Evolutionary conservation across 2,113 vertebrate species (phyloP), one percentile per base, ranked within the genome.

Genomic region (Promerops cafer): DNA sequence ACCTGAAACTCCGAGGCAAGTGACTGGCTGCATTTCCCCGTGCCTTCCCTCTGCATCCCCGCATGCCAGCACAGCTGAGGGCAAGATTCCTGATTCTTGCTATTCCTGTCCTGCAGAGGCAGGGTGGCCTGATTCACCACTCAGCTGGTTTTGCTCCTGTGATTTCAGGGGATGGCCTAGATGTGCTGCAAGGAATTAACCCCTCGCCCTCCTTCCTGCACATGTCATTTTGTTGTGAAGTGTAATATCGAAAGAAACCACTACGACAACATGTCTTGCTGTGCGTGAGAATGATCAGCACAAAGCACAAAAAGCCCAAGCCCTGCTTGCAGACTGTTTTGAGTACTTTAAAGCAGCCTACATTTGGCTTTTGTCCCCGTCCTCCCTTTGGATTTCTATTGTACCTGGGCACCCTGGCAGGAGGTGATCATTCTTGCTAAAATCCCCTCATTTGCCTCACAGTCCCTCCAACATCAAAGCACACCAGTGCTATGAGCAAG

Each of bases 131-230:
- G 81, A 87, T 75, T 89, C 92, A 91, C 70, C 0, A 4, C 44
- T 93, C 60, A 81, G 65, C 90, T 93, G 85, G 27, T 79, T 91
- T 93, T 90, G 85, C 87, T 83, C 70, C 87, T 79, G 40, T 64
- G 70, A 89, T 93, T 95, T 96, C 78, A 89, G 70, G 74, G 74
- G 85, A 88, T 66, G 66, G 87, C 87, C 92, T 90, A 87, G 85
- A 96, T 89, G 90, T 44, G 61, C 87, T 61, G 77, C 70, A 66
- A 71, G 49, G 70, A 87, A 71, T 96, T 94, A 96, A 91, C 82
- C 79, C 88, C 59, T 82, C 0, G 0, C 28, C 59, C 54, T 77
- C 54, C 71, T 61, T 77, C 59, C 50, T 1, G 15, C 50, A 28
- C 49, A 69, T 14, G 2, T 21, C 12, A 5, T 63, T 91, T 37